phyloP scores from a whole-genome alignment of 1,140 invertebrate species.

The Drosophila pallidifrons region DNA sequence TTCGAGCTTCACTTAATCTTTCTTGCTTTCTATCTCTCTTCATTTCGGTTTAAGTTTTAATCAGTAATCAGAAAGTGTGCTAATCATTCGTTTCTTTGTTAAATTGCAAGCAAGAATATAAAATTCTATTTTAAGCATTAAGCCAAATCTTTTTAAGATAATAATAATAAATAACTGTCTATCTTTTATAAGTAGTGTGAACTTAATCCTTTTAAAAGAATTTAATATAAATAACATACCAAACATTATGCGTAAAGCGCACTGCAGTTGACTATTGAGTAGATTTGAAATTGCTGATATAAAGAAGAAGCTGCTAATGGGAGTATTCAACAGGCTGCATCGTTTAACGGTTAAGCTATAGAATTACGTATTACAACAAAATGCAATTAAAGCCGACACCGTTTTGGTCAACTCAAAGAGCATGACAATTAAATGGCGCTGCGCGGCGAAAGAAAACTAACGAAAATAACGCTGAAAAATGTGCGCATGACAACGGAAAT shows the following conservation, averaged over 20 bases:
- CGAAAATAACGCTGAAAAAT: constrained; percentile 32
- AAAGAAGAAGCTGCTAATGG: background rate
- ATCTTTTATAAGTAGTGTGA: no score
- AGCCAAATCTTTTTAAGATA: no score
- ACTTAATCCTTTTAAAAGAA: no score
- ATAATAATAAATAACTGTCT: no score
- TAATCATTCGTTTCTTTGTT: no score
- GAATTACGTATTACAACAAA: constrained; percentile 52
- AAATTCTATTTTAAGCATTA: no score
- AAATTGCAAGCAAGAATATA: no score
- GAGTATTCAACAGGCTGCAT: background rate
- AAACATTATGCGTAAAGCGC: background rate
- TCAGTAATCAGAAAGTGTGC: background rate
- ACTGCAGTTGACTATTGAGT: background rate
- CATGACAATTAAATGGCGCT: constrained; percentile 53
- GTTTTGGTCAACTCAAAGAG: constrained; percentile 21
- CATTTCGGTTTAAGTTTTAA: background rate
- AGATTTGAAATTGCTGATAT: background rate
- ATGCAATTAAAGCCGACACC: constrained; percentile 62
- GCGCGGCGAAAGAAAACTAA: constrained; percentile 42
- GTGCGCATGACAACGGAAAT: constrained; percentile 76
- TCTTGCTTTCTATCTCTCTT: background rate
- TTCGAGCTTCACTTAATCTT: background rate
- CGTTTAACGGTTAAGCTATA: constrained; percentile 57
- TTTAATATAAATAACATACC: no score